phyloP scores from a whole-genome alignment of 2,113 vertebrate genomes.

The Mystacornis crossleyi region DNA sequence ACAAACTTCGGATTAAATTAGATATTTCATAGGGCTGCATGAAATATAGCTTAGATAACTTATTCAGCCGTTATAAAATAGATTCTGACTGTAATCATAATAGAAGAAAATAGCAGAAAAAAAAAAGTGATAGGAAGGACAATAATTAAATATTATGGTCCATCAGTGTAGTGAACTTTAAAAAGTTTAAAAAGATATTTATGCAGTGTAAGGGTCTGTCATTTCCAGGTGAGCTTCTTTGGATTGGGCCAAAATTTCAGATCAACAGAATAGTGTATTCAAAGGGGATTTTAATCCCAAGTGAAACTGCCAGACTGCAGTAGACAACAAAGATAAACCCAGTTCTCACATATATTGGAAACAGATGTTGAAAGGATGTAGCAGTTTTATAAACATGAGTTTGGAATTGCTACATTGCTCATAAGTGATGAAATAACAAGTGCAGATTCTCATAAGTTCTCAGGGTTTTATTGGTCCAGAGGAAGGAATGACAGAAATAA shows the following conservation, averaged over 20 bases:
- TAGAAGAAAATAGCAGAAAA: neutral
- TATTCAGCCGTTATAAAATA: neutral
- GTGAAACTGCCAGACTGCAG: neutral
- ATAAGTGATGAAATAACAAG: neutral
- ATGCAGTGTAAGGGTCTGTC: neutral
- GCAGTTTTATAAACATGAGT: neutral
- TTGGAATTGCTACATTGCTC: slow-evolving; percentile 4
- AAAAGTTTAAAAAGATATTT: neutral
- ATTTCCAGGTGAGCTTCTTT: neutral
- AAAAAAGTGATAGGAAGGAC: neutral
- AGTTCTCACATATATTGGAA: neutral
- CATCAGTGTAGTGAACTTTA: neutral
- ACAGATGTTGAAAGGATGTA: neutral
- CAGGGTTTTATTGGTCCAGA: neutral
- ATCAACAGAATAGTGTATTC: neutral
- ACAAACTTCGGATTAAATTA: neutral
- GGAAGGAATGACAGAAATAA: neutral
- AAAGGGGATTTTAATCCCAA: neutral
- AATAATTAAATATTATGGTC: neutral
- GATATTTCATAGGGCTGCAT: neutral
- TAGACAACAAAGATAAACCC: neutral
- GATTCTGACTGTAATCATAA: neutral
- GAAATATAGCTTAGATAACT: neutral
- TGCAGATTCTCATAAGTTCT: neutral
- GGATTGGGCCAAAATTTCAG: neutral